Evolutionary conservation across 2,797 vertebrate species (phyloP), one percentile per base, ranked within the genome.

Genomic region (Mionectes olivaceus): DNA sequence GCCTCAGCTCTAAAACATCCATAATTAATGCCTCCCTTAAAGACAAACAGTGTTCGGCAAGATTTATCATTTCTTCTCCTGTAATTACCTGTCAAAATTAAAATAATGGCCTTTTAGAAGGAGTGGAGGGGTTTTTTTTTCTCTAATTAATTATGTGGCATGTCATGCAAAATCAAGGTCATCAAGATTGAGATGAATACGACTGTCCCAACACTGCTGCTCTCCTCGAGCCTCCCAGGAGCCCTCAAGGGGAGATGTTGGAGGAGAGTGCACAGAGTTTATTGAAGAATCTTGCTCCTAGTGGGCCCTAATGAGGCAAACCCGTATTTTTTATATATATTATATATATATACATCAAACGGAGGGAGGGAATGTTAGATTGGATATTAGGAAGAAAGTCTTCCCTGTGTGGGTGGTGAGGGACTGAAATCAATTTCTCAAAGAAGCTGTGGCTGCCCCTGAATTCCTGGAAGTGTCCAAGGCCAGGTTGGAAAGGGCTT

Each of bases 111-210:
- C 94, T 93, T 94, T 97, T 85, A 93, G 94, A 85, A 33, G 79
- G 94, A 92, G 77, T 0, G 5, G 64, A 74, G 83, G 78, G 37
- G 13, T 41, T 41, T 4, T 12, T 93, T 82, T 71, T 57, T 43
- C 52, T 44, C 89, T 96, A 96, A 96, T 97, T 95, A 97, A 97
- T 97, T 94, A 88, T 95, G 96, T 83, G 74, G 89, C 85, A 94
- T 95, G 96, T 96, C 96, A 87, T 47, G 87, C 70, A 57, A 77
- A 95, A 96, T 96, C 96, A 97, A 97, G 96, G 96, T 96, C 96
- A 95, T 73, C 60, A 76, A 60, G 94, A 93, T 35, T 37, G 90
- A 93, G 75, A 73, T 56, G 83, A 41, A 78, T 77, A 83, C n/a
- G 65, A 68, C 30, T 83, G 77, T 32, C n/a, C 83, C 30, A 9